Conservation (phyloP, 2,888 invertebrate genomes). For the Scrobipalpa costella region DNA sequence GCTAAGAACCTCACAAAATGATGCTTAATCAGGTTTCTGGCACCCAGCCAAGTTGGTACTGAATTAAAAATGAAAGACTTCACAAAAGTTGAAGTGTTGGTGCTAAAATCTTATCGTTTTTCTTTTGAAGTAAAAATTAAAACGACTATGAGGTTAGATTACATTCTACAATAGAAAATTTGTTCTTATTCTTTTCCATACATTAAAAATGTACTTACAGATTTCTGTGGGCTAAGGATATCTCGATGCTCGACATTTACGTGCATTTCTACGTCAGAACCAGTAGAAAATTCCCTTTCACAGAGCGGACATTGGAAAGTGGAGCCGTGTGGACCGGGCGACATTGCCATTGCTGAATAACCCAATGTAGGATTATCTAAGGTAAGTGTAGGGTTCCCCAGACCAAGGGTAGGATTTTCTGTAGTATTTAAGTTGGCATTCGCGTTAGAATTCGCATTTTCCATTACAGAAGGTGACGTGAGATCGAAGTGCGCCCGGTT, state of each 20-base stretch:
- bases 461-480: slow-evolving; percentile 85
- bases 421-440: slow-evolving; percentile 42
- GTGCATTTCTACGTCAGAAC: slow-evolving; percentile 91
- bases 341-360: slow-evolving; percentile 69
- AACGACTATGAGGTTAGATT: too few species aligned
- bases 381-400: slow-evolving; percentile 53
- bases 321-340: slow-evolving; percentile 71
- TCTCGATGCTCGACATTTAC: slow-evolving; percentile 93
- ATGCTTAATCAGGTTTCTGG: background rate
- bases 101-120: background rate
- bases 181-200: background rate
- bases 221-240: slow-evolving; percentile 85
- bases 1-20: background rate
- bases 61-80: slow-evolving; percentile 8
- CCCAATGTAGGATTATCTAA: slow-evolving; percentile 53
- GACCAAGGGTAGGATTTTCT: slow-evolving; percentile 56
- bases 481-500: slow-evolving; percentile 92
- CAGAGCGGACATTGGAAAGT: slow-evolving; percentile 90
- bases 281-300: slow-evolving; percentile 85
- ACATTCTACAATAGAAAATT: background rate
- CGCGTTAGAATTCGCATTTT: slow-evolving; percentile 62
- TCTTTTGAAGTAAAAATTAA: background rate
- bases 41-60: background rate
- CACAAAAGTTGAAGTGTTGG: background rate
- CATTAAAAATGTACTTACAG: slow-evolving; percentile 47